A percentile compares a stretch with the other conserved stretches of the same genome.
Evolutionary conservation across 2,888 invertebrate species (phyloP).

Genomic region (Orthosia gothica): DNA sequence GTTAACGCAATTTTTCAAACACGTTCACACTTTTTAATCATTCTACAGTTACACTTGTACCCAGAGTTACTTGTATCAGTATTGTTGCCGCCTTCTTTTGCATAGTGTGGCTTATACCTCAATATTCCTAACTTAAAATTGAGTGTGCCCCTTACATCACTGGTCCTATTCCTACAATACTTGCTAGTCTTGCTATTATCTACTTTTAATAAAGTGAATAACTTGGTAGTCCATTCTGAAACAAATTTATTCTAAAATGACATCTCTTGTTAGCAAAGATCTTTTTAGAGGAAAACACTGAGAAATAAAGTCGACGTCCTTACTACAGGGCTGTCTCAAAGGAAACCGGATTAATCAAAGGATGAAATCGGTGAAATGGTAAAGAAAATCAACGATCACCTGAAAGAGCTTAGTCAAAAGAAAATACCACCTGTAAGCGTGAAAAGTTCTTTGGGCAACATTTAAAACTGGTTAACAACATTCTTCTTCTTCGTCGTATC

Average conservation of each 20-base stretch:
- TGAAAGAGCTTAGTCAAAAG: background rate
- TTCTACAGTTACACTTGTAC: too few relatives aligned
- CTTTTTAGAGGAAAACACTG: background rate
- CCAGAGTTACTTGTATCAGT: too few relatives aligned
- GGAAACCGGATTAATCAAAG: conserved; percentile 7
- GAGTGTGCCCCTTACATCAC: too few relatives aligned
- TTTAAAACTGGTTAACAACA: background rate
- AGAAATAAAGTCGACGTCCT: background rate
- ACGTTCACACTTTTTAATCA: too few relatives aligned
- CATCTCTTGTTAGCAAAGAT: background rate
- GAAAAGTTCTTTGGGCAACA: conserved; percentile 4
- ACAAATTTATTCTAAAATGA: background rate
- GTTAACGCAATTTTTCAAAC: too few relatives aligned
- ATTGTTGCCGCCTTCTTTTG: too few relatives aligned
- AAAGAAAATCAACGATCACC: background rate
- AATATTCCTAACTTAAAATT: too few relatives aligned
- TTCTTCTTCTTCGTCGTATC: too few relatives aligned
- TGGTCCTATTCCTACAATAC: too few relatives aligned
- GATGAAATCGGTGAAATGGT: background rate
- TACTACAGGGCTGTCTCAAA: background rate
- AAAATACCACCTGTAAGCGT: conserved; percentile 25
- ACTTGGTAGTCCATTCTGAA: background rate
- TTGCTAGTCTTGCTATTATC: too few relatives aligned
- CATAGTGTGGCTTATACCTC: too few relatives aligned
- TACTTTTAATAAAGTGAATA: background rate